Evolutionary conservation across 2,113 vertebrate genomes (phyloP), one percentile per base, ranked within the genome.

Genomic region (Aleadryas rufinucha): DNA sequence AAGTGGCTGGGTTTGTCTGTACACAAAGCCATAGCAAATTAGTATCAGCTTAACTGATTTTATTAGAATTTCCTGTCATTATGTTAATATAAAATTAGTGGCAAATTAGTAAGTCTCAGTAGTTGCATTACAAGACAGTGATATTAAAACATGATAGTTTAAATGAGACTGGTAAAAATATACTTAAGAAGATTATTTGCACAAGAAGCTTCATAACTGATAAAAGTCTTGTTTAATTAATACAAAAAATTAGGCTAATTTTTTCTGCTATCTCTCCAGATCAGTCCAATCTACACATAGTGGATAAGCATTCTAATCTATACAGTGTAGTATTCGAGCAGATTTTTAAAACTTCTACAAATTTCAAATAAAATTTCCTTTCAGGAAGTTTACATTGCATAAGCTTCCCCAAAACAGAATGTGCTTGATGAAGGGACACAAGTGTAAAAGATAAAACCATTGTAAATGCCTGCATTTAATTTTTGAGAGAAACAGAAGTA

Each of bases 11-110:
- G n/a, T 74, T 75, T 49, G 33, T 66, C 24, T n/a, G 44, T 16
- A 69, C 3, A 22, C 9, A 69, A 89, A 90, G 21, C 50, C 71
- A 45, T 10, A 61, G 54, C 45, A 88, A 88, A 92, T 84, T 37
- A 60, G 6, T 90, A 84, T 89, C 87, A 94, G 71, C 59, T 65
- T 85, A 76, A 92, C 47, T 93, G 85, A 78, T 76, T 88, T 89
- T 84, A 87, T 95, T 93, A 80, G 27, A 86, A 81, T 52, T 53
- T 66, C 28, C 31, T 70, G 53, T 60, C 49, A 76, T 90, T 89
- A 90, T 39, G 26, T 89, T 95, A 89, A 97, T 84, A 85, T 94
- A 86, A 91, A 94, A 81, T 77, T 85, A 93, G 76, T 54, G 23
- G 47, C 53, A 80, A 87, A 91, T 84, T 69, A 91, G 31, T 52